Conservation (phyloP, 2,797 vertebrate species). For the Thunnus albacares region DNA sequence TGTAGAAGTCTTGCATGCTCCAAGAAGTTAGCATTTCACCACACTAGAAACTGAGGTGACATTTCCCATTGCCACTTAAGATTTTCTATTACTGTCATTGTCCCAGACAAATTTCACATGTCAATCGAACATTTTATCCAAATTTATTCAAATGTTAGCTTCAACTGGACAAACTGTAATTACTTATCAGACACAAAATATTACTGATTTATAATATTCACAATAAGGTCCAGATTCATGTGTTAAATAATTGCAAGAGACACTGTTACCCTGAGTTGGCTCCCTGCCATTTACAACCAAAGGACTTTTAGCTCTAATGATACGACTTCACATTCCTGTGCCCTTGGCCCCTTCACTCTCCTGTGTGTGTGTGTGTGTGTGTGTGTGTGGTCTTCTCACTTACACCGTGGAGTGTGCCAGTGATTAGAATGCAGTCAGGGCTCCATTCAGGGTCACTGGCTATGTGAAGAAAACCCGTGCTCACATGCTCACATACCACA, state of each 20-base stretch:
- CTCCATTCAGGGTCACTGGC: constrained; percentile 84
- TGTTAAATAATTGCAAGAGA: constrained; percentile 17
- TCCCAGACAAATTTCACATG: not conserved
- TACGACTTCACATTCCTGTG: constrained; percentile 49
- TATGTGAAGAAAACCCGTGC: constrained; percentile 77
- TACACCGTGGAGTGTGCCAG: constrained; percentile 76
- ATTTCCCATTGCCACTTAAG: not conserved
- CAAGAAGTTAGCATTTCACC: too few relatives aligned
- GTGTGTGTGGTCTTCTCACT: constrained; percentile 68
- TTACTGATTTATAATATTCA: not conserved
- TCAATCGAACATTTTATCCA: not conserved
- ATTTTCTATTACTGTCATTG: not conserved
- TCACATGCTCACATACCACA: constrained; percentile 37
- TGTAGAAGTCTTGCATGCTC: not conserved
- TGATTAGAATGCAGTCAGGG: constrained; percentile 78
- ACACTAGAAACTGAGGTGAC: not conserved
- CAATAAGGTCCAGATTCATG: not conserved
- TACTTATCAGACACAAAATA: constrained; percentile 26
- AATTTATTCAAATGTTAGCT: not conserved
- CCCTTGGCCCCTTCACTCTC: constrained; percentile 45
- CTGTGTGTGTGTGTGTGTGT: constrained; percentile 25
- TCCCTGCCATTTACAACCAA: constrained; percentile 30
- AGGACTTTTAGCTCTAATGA: constrained; percentile 43
- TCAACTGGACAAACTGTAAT: constrained; percentile 1
- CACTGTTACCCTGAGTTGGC: constrained; percentile 17